Conservation (phyloP, 2,113 vertebrate genomes). For the Coreoperca whiteheadi region DNA sequence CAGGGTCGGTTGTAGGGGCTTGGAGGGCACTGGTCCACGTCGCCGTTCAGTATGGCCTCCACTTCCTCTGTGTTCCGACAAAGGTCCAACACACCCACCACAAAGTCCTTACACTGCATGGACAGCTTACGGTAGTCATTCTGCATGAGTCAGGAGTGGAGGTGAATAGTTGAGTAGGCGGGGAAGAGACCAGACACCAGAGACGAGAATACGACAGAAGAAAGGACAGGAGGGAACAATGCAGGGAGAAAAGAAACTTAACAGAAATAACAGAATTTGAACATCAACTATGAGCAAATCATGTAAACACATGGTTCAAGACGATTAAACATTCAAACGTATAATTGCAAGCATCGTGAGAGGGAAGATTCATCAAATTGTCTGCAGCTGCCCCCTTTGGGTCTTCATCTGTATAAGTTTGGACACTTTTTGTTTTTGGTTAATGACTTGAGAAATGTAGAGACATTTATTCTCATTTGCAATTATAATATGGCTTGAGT, state of each 20-base stretch:
- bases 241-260: neutral
- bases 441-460: constrained; percentile 23
- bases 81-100: constrained; percentile 96
- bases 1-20: constrained; percentile 92
- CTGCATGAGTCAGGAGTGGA: constrained; percentile 73
- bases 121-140: constrained; percentile 98
- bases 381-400: neutral
- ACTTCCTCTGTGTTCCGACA: constrained; percentile 98
- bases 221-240: neutral
- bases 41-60: constrained; percentile 96
- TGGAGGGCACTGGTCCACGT: constrained; percentile 89
- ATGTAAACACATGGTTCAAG: neutral
- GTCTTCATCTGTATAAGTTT: neutral
- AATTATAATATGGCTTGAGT: constrained; percentile 28
- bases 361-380: neutral
- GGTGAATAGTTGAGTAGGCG: neutral
- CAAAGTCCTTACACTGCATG: constrained; percentile 99
- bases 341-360: neutral
- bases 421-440: neutral
- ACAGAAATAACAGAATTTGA: neutral
- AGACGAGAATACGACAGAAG: neutral
- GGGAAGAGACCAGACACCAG: neutral
- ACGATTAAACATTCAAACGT: neutral
- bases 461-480: constrained; percentile 33
- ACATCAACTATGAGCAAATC: neutral